Conservation (phyloP, 2,113 vertebrate species). For the Trochalopteron elliotii region DNA sequence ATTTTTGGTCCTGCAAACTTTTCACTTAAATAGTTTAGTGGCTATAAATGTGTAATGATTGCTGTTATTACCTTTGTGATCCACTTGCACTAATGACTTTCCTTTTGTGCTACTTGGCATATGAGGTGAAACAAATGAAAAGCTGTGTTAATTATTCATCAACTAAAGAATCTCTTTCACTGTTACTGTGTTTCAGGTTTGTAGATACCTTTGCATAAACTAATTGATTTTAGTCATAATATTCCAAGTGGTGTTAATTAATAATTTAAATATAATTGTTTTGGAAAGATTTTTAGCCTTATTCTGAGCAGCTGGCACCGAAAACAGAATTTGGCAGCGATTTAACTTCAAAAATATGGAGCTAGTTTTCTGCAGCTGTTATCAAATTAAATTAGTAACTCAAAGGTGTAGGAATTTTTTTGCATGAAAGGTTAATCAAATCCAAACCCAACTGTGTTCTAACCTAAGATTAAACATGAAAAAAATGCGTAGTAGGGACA, state of each 20-base stretch:
- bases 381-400: conserved; percentile 7
- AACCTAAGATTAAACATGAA: not conserved
- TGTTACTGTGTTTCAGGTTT: not conserved
- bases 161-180: not conserved
- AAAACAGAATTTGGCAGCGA: conserved; percentile 14
- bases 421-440: not conserved
- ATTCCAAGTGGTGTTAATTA: conserved; percentile 41
- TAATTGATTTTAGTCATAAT: conserved; percentile 41
- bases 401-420: not conserved
- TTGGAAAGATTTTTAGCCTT: conserved; percentile 12
- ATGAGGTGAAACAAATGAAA: conserved; percentile 39
- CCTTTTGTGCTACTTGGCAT: not conserved
- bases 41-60: not conserved
- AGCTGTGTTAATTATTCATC: conserved; percentile 51
- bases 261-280: conserved; percentile 35
- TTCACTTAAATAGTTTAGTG: not conserved
- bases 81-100: not conserved
- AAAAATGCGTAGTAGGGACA: not conserved
- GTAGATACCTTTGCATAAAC: conserved; percentile 29
- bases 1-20: not conserved
- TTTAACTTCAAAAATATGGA: conserved; percentile 6
- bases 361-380: conserved; percentile 14
- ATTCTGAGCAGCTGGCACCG: not conserved
- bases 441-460: conserved; percentile 6
- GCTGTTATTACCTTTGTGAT: conserved; percentile 7